Evolutionary conservation across 2,797 vertebrate species (phyloP).

Genomic region (Darevskia mixta): DNA sequence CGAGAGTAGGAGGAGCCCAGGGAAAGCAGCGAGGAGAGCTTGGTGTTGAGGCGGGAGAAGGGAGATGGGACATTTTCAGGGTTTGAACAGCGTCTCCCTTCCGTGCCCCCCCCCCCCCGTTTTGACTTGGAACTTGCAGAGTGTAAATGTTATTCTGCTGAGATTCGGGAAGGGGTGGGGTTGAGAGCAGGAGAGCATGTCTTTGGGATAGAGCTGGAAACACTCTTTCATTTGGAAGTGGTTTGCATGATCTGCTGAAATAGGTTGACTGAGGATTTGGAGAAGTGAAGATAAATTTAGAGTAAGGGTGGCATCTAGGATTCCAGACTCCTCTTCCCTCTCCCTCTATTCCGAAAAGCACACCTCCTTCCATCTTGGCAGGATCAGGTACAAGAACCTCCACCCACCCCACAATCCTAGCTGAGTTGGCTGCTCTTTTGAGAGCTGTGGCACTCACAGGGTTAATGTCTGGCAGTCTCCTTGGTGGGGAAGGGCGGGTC

Average conservation of each 20-base stretch:
- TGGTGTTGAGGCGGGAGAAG: background rate
- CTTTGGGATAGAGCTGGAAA: background rate
- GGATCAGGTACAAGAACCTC: background rate
- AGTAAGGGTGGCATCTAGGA: background rate
- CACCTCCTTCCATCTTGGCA: too few relatives aligned
- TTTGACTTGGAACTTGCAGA: background rate
- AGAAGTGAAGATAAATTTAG: too few relatives aligned
- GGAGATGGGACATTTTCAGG: background rate
- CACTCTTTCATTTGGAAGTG: background rate
- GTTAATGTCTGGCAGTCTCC: constrained; percentile 47
- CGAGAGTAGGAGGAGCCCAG: background rate
- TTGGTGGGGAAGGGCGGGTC: constrained; percentile 34
- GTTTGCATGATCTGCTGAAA: background rate
- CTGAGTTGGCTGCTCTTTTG: background rate
- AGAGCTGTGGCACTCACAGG: constrained; percentile 2
- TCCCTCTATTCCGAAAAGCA: background rate
- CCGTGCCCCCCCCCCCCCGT: too few relatives aligned
- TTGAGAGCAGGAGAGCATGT: background rate
- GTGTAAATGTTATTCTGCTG: background rate
- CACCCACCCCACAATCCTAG: background rate
- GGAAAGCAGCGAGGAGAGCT: background rate
- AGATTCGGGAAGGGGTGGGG: too few relatives aligned
- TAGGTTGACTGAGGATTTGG: background rate
- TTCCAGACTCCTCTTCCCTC: background rate
- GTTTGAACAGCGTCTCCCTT: background rate